Evolutionary conservation across 2,888 invertebrate genomes (phyloP).

Genomic region (Zonitis immaculata): DNA sequence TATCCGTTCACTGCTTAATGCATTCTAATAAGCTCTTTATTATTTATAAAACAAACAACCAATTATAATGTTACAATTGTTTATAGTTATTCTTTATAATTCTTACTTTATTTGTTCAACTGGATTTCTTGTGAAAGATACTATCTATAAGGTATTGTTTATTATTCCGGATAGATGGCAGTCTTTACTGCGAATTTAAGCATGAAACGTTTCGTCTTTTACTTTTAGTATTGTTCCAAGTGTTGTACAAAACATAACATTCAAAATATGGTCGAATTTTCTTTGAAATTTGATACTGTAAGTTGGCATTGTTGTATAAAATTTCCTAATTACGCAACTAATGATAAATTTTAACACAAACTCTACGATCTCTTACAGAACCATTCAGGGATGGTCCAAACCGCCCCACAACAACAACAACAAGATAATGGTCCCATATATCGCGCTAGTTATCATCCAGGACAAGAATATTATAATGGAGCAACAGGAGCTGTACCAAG

Average conservation of each 20-base stretch:
- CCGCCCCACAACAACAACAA: constrained; percentile 53
- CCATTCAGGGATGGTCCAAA: constrained; percentile 47
- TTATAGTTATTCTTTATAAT: constrained; percentile 5
- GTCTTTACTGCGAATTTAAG: constrained; percentile 32
- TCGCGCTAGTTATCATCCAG: constrained; percentile 53
- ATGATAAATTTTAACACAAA: too few relatives aligned
- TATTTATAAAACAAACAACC: constrained; percentile 20
- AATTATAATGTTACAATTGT: constrained; percentile 12
- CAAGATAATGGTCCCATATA: constrained; percentile 52
- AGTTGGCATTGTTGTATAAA: too few relatives aligned
- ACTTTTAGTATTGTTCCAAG: constrained; percentile 36
- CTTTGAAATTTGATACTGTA: constrained; percentile 33
- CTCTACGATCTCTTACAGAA: too few relatives aligned
- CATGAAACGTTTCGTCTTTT: constrained; percentile 7
- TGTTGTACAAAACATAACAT: constrained; percentile 28
- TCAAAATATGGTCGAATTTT: constrained; percentile 38
- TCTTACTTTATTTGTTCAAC: constrained; percentile 28
- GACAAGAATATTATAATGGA: constrained; percentile 48
- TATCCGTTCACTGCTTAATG: constrained; percentile 24
- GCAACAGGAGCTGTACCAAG: constrained; percentile 45
- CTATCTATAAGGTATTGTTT: constrained; percentile 41
- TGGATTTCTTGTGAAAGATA: constrained; percentile 41
- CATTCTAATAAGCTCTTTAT: constrained; percentile 28
- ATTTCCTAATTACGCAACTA: too few relatives aligned
- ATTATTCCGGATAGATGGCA: constrained; percentile 40